Percentiles rank a stretch among this genome's conserved stretches.
Conservation (phyloP, 2,113 vertebrate genomes). For the Smithornis capensis region DNA sequence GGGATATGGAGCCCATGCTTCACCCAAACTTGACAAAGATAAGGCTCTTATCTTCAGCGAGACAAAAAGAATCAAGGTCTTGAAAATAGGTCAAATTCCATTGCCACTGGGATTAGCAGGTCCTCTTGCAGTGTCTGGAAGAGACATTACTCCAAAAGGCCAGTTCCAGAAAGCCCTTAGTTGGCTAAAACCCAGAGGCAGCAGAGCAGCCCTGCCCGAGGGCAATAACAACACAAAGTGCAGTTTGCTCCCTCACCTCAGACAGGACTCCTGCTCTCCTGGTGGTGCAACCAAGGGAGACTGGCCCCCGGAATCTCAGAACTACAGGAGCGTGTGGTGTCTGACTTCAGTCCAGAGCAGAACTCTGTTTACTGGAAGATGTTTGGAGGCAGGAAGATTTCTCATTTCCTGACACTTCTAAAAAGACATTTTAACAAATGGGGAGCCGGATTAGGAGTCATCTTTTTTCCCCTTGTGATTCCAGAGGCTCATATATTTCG, state of each 20-base stretch:
- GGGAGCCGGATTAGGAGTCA: not conserved
- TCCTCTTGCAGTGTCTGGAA: not conserved
- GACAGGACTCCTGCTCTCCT: not conserved
- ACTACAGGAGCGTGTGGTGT: not conserved
- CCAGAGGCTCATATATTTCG: not conserved
- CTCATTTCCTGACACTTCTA: not conserved
- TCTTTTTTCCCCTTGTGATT: not conserved
- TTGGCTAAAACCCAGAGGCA: not conserved
- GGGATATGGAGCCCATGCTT: not conserved
- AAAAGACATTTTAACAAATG: not conserved
- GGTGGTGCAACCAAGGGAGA: not conserved
- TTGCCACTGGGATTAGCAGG: conserved; percentile 59
- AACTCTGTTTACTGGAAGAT: not conserved
- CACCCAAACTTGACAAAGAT: conserved; percentile 64
- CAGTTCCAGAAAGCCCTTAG: not conserved
- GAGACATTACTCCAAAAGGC: not conserved
- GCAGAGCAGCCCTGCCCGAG: accelerated
- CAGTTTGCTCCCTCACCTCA: not conserved
- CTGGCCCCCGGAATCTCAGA: not conserved
- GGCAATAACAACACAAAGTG: not conserved
- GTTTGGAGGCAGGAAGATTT: not conserved
- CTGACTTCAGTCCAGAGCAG: not conserved
- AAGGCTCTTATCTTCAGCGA: conserved; percentile 70
- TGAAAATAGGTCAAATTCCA: conserved; percentile 54
- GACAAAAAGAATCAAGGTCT: conserved; percentile 63